A percentile compares a stretch with the other conserved stretches of the same genome.
Evolutionary conservation across 2,888 invertebrate species (phyloP).

Genomic region (Drosophila nr. medialis): DNA sequence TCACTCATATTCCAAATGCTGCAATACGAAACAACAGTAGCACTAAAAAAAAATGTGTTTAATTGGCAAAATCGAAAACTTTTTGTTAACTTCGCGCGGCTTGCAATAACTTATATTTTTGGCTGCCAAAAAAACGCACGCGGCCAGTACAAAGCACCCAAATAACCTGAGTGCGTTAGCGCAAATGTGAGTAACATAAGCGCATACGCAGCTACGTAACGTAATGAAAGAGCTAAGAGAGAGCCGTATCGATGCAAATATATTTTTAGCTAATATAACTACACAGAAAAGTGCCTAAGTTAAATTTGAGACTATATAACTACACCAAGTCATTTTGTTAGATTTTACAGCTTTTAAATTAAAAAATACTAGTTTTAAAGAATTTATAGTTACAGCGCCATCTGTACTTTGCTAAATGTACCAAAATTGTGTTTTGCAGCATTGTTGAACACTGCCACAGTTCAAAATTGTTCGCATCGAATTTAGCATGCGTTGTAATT

Average conservation of each 20-base stretch:
- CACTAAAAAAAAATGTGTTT: constrained; percentile 29
- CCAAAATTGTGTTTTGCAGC: not conserved
- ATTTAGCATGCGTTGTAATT: constrained; percentile 23
- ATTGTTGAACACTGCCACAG: constrained; percentile 23
- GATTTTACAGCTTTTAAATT: not conserved
- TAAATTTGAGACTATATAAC: not conserved
- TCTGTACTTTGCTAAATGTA: constrained; percentile 6
- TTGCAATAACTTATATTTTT: constrained; percentile 38
- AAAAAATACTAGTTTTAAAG: not conserved
- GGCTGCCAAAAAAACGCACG: constrained; percentile 51
- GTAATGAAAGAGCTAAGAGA: not conserved
- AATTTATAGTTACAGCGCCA: constrained; percentile 26
- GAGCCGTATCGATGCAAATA: constrained; percentile 1
- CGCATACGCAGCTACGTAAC: constrained; percentile 23
- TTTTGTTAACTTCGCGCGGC: constrained; percentile 42
- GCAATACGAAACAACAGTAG: constrained; percentile 33
- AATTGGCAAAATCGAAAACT: constrained; percentile 16
- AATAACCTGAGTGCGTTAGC: constrained; percentile 24
- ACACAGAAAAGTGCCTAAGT: no score
- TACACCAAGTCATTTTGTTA: not conserved
- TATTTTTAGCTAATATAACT: not conserved
- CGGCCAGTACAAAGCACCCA: constrained; percentile 47
- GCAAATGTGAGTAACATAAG: constrained; percentile 15
- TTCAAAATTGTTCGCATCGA: not conserved
- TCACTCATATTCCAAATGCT: constrained; percentile 83